Conservation (phyloP, 2,113 vertebrate species). For the Xenopus laevis region DNA sequence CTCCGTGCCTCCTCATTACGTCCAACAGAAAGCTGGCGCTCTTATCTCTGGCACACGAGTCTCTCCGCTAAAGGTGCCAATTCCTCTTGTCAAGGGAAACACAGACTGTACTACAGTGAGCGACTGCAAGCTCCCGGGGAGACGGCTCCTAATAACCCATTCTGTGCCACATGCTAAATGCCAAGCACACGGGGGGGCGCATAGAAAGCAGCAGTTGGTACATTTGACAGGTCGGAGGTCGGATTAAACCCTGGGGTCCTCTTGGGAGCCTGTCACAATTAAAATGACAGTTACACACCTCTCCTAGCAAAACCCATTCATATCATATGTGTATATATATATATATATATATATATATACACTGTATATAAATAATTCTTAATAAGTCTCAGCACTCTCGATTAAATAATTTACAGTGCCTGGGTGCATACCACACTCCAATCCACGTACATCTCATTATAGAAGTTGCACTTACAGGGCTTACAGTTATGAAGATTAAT, state of each 20-base stretch:
- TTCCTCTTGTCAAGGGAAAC: not conserved
- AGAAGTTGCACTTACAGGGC: too few relatives aligned
- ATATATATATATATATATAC: too few relatives aligned
- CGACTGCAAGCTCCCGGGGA: not conserved
- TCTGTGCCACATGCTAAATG: not conserved
- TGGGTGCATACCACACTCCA: too few relatives aligned
- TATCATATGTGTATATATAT: not conserved
- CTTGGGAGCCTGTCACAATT: not conserved
- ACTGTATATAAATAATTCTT: too few relatives aligned
- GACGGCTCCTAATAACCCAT: not conserved
- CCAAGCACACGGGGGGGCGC: not conserved
- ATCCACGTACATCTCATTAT: too few relatives aligned
- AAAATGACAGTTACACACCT: not conserved
- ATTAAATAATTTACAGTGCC: too few relatives aligned
- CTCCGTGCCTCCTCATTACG: not conserved
- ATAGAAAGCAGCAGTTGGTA: not conserved
- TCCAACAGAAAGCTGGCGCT: not conserved
- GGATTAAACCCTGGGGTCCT: not conserved
- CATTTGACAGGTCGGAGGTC: not conserved
- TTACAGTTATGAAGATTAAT: too few relatives aligned
- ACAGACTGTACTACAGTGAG: not conserved
- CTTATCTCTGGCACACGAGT: constrained; percentile 10
- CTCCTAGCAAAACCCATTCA: not conserved
- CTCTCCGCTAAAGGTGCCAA: not conserved
- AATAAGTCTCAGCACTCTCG: too few relatives aligned